These are phyloP conservation scores for Ophraella communa DNA, from an alignment of 2,888 invertebrate genomes.

Conservation along the genomic window DNA sequence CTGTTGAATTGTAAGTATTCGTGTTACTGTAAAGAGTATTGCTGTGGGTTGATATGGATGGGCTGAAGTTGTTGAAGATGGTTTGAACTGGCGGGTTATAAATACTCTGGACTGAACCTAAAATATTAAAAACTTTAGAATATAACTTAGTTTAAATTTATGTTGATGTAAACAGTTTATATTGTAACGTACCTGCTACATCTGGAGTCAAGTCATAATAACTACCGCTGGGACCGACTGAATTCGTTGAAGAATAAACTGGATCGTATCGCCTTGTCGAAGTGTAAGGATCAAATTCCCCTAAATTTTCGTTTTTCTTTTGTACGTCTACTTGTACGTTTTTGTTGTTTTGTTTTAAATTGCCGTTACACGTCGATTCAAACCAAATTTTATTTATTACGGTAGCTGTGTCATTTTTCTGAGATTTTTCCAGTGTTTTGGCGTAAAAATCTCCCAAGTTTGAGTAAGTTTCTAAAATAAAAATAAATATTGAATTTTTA, in stretches of 20 bases:
- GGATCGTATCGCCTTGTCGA: slow-evolving; percentile 52
- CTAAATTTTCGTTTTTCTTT: slow-evolving; percentile 39
- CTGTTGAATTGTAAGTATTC: not conserved
- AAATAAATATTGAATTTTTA: no score
- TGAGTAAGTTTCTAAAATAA: slow-evolving; percentile 35
- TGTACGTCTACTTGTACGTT: slow-evolving; percentile 28
- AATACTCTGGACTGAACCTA: slow-evolving; percentile 7
- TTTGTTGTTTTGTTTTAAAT: slow-evolving; percentile 44
- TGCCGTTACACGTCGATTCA: slow-evolving; percentile 51
- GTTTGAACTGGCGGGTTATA: slow-evolving; percentile 18
- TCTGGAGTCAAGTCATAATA: slow-evolving; percentile 29
- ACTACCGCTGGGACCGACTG: slow-evolving; percentile 28
- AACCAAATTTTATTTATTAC: slow-evolving; percentile 64
- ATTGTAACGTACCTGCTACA: not conserved
- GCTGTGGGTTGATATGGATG: not conserved
- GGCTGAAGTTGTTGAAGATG: slow-evolving; percentile 24
- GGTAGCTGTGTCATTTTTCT: slow-evolving; percentile 54
- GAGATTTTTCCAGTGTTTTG: slow-evolving; percentile 38
- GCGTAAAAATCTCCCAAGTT: slow-evolving; percentile 40
- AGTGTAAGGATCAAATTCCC: slow-evolving; percentile 51
- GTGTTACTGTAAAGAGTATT: slow-evolving; percentile 17
- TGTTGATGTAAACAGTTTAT: not conserved
- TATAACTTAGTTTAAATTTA: not conserved
- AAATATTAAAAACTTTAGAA: not conserved
- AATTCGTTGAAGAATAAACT: slow-evolving; percentile 45